Evolutionary conservation across 2,113 vertebrate species (phyloP), one percentile per base, ranked within the genome.

Genomic region (Corvus hawaiiensis): DNA sequence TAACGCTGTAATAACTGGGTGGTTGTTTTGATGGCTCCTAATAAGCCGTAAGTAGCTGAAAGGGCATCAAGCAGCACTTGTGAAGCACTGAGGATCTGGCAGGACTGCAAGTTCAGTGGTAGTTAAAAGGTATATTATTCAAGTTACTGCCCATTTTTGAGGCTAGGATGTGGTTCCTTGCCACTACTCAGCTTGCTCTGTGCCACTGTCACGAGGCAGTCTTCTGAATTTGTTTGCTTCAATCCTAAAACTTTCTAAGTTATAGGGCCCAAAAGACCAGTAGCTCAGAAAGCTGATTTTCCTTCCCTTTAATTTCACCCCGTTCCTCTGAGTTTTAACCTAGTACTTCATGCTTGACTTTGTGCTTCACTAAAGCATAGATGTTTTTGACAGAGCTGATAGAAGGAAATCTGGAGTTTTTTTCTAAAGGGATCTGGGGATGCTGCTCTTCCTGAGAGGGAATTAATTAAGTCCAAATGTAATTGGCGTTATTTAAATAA

Each of bases 1-100:
- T 97, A 95, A 92, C 80, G 68, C 78, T 66, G 66, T 90, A 84
- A 87, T 93, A 91, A 92, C 77, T 92, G 64, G 81, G 56, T 95
- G 79, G 51, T 39, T 63, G 54, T 93, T 94, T 94, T 95, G 94
- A 95, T 78, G 93, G 28, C 22, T 94, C 44, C 84, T 87, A 88
- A 84, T 92, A 86, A 90, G 13, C 55, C 39, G 51, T 49, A 15
- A 49, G 48, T n/a, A 75, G 68, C 41, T 91, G 51, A 58, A 90
- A 92, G 44, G 48, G 28, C 82, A 90, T 32, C 58, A 49, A 74
- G 24, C 7, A 61, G 52, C 39, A 35, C 43, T 67, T 39, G 41
- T 27, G 51, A 75, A 76, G 21, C 39, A n/a, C 33, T 24, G 55
- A 46, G 54, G 26, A 54, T 73, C 54, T 88, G 67, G 37, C 67